Evolutionary conservation across 2,888 invertebrate species (phyloP).

Genomic region (Ichneumon xanthorius): DNA sequence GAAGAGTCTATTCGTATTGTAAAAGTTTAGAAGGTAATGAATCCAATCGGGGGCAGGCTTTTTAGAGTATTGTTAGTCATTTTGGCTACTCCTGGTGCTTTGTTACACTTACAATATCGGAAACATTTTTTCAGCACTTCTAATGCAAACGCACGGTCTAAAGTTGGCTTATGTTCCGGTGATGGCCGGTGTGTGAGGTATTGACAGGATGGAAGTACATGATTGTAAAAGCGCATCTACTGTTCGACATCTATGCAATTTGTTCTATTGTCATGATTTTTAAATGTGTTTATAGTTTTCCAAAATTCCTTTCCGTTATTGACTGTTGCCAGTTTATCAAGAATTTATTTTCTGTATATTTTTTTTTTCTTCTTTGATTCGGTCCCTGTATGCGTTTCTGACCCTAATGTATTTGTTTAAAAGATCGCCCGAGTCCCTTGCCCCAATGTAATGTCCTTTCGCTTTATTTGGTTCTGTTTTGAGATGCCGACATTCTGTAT

Average conservation of each 20-base stretch:
- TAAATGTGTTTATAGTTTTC: constrained; percentile 4
- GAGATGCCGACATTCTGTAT: neutral
- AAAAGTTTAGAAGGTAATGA: constrained; percentile 8
- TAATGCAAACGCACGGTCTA: neutral
- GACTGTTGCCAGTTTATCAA: neutral
- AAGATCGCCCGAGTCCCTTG: neutral
- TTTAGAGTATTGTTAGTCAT: constrained; percentile 30
- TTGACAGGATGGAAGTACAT: neutral
- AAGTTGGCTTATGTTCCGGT: neutral
- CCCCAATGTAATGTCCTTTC: neutral
- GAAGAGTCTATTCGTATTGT: neutral
- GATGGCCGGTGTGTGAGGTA: no score
- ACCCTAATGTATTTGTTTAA: neutral
- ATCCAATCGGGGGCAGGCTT: constrained; percentile 7
- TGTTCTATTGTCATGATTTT: neutral
- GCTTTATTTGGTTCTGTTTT: constrained; percentile 1
- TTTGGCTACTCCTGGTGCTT: constrained; percentile 29
- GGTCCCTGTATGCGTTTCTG: neutral
- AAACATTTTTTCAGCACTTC: neutral
- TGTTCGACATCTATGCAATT: constrained; percentile 1
- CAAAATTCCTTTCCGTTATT: constrained; percentile 8
- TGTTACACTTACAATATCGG: constrained; percentile 12
- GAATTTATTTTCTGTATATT: neutral
- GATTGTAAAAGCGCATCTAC: constrained; percentile 12
- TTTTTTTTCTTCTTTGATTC: neutral